Percentiles rank a stretch among this genome's conserved stretches.
Conservation (phyloP, 2,888 invertebrate species). For the Phragmatobia fuliginosa region DNA sequence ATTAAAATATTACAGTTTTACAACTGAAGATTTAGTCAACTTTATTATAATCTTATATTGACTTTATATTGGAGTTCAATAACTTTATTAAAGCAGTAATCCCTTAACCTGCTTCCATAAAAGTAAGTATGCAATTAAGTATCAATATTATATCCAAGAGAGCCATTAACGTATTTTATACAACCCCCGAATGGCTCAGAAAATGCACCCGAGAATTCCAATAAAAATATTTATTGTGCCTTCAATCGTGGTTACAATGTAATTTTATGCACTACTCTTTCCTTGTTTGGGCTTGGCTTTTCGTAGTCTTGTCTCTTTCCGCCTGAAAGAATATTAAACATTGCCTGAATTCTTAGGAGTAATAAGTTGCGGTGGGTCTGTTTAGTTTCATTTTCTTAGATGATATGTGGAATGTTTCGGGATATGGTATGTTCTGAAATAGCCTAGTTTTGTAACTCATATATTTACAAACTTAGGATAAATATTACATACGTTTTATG, state of each 20-base stretch:
- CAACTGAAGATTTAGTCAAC: no score
- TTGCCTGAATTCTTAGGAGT: slow-evolving; percentile 31
- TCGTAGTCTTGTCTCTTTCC: background rate
- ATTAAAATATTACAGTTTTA: no score
- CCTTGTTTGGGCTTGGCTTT: slow-evolving; percentile 6
- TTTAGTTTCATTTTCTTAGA: slow-evolving; percentile 6
- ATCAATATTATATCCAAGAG: slow-evolving; percentile 11
- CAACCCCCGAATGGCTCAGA: slow-evolving; percentile 35
- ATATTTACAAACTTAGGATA: background rate
- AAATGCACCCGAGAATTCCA: slow-evolving; percentile 37
- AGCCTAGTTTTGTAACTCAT: background rate
- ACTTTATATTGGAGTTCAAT: background rate
- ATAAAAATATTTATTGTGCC: slow-evolving; percentile 50
- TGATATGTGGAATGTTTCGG: background rate
- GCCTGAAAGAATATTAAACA: slow-evolving; percentile 21
- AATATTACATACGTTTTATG: background rate
- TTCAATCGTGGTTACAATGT: slow-evolving; percentile 31
- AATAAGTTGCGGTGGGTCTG: slow-evolving; percentile 18
- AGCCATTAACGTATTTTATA: slow-evolving; percentile 39
- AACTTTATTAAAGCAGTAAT: background rate
- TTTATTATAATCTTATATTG: background rate
- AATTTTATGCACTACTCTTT: slow-evolving; percentile 37
- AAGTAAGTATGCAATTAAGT: slow-evolving; percentile 19
- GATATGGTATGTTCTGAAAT: background rate
- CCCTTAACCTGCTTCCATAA: slow-evolving; percentile 10